These are phyloP conservation scores for Allygus modestus DNA, from an alignment of 2,888 invertebrate genomes.

Conservation along the genomic window DNA sequence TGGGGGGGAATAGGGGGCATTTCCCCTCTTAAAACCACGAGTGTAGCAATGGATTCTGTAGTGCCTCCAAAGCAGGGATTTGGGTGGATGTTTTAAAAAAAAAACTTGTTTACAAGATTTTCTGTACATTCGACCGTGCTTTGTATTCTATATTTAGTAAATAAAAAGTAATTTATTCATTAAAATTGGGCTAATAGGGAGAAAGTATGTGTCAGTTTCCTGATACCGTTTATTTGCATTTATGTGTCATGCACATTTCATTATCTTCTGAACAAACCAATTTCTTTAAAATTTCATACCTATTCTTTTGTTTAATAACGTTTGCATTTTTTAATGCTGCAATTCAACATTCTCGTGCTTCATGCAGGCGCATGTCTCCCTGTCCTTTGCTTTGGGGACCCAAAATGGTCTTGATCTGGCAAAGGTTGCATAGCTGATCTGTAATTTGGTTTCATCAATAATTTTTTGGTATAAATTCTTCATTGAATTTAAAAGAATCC, in stretches of 20 bases:
- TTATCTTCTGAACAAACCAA: neutral
- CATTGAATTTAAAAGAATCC: neutral
- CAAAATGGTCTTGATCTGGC: slow-evolving; percentile 27
- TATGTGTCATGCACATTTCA: neutral
- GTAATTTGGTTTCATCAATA: neutral
- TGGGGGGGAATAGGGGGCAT: too few species aligned
- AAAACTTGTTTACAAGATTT: too few species aligned
- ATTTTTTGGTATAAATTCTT: neutral
- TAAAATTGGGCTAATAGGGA: too few species aligned
- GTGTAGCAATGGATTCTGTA: too few species aligned
- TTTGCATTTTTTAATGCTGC: neutral
- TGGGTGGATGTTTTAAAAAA: too few species aligned
- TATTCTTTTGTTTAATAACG: neutral
- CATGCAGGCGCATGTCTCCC: slow-evolving; percentile 7
- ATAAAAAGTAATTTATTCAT: too few species aligned
- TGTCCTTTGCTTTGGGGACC: neutral
- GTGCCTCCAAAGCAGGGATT: too few species aligned
- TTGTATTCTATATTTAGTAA: too few species aligned
- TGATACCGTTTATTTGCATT: too few species aligned
- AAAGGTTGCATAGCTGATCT: neutral
- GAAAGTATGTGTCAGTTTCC: too few species aligned
- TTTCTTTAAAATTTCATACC: neutral
- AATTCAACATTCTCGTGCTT: neutral
- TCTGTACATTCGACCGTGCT: too few species aligned
- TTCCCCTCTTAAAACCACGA: too few species aligned